phyloP scores from a whole-genome alignment of 2,888 invertebrate genomes.

The Epirrita christyi region DNA sequence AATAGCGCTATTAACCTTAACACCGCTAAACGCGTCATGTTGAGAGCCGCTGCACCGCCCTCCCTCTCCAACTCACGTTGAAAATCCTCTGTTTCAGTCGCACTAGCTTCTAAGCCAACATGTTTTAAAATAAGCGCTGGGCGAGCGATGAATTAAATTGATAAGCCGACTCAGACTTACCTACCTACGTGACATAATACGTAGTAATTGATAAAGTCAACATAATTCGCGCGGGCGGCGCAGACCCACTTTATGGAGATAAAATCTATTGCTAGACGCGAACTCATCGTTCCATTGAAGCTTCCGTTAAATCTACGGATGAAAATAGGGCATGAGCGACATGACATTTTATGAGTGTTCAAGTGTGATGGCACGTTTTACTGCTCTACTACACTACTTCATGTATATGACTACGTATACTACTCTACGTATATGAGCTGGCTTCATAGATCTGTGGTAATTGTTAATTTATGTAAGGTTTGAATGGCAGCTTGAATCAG shows the following conservation, averaged over 20 bases:
- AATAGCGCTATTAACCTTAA: constrained; percentile 80
- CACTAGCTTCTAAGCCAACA: constrained; percentile 48
- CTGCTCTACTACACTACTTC: constrained; percentile 1
- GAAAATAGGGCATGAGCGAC: constrained; percentile 24
- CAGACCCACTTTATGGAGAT: constrained; percentile 28
- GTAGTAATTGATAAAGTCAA: constrained; percentile 69
- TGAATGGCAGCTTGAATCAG: no score
- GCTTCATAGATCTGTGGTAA: background rate
- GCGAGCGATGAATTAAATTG: constrained; percentile 66
- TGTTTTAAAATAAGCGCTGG: constrained; percentile 57
- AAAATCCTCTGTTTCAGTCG: constrained; percentile 30
- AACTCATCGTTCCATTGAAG: constrained; percentile 28
- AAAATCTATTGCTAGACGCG: constrained; percentile 30
- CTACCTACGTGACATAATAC: constrained; percentile 64
- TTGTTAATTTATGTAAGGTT: no score
- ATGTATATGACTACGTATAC: constrained; percentile 9
- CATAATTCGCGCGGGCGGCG: constrained; percentile 40
- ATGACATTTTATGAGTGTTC: constrained; percentile 22
- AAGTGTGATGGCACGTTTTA: constrained; percentile 16
- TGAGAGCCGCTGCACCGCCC: constrained; percentile 50
- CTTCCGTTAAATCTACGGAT: constrained; percentile 19
- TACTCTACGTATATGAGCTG: background rate
- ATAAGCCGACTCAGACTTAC: constrained; percentile 53
- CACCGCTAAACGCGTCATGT: constrained; percentile 69
- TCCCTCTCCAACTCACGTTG: constrained; percentile 38